Conservation (phyloP, 1,140 invertebrate genomes). For the Drosophila sechellia region DNA sequence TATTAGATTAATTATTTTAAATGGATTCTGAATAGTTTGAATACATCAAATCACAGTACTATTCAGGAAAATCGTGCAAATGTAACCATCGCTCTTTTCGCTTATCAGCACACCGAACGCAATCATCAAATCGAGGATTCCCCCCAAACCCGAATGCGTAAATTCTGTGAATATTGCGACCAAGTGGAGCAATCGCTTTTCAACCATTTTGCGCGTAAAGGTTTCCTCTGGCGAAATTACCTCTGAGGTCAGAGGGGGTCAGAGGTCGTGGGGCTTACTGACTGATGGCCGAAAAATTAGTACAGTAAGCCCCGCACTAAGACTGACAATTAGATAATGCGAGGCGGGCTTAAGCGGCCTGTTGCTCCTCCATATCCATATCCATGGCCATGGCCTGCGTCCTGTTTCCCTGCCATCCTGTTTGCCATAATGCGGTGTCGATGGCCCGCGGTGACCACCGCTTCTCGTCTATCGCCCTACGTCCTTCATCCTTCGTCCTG, state of each 20-base stretch:
- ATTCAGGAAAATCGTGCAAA: too few relatives aligned
- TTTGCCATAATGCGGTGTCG: conserved; percentile 34
- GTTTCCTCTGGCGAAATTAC: background rate
- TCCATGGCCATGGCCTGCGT: background rate
- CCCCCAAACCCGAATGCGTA: too few relatives aligned
- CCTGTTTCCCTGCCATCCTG: conserved; percentile 4
- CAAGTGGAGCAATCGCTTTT: too few relatives aligned
- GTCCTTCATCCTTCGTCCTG: background rate
- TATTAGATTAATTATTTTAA: too few relatives aligned
- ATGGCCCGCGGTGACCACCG: conserved; percentile 42
- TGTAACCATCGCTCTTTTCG: too few relatives aligned
- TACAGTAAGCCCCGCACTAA: conserved; percentile 76
- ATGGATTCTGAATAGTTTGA: too few relatives aligned
- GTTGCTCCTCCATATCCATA: conserved; percentile 8
- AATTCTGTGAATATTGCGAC: too few relatives aligned
- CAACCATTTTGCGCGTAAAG: background rate
- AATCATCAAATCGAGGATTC: too few relatives aligned
- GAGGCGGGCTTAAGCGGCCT: conserved; percentile 58
- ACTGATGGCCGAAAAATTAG: conserved; percentile 69
- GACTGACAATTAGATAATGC: conserved; percentile 81
- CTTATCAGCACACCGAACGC: too few relatives aligned
- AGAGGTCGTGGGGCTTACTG: conserved; percentile 1
- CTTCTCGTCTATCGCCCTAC: background rate
- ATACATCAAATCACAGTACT: too few relatives aligned
- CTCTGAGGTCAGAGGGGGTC: too few relatives aligned